These are phyloP conservation scores for Siniperca scherzeri DNA, from an alignment of 2,797 vertebrate species.

Conservation along the genomic window DNA sequence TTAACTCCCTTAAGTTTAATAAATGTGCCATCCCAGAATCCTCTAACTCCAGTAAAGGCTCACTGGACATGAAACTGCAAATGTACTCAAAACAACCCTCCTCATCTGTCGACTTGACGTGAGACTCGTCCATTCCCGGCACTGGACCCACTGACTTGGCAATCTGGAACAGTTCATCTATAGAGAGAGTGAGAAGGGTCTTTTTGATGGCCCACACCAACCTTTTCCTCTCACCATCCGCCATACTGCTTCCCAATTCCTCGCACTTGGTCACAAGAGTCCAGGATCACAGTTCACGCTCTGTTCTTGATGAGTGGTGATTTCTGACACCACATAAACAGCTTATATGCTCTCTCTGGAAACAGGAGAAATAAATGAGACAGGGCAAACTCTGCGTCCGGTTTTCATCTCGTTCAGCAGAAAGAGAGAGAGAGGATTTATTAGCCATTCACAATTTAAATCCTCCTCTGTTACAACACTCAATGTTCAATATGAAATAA, in stretches of 20 bases:
- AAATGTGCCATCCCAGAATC: slow-evolving; percentile 40
- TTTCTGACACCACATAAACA: no score
- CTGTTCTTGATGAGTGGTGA: no score
- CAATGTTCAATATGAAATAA: no score
- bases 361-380: no score
- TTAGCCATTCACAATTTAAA: no score
- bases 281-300: no score
- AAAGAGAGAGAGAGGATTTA: no score
- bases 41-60: slow-evolving; percentile 28
- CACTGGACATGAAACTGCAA: slow-evolving; percentile 34
- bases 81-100: slow-evolving; percentile 49
- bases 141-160: slow-evolving; percentile 16
- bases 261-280: background rate
- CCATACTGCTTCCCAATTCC: slow-evolving; percentile 15
- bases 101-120: slow-evolving; percentile 15
- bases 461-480: no score
- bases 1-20: slow-evolving; percentile 18
- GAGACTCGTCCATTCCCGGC: background rate
- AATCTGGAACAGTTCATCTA: slow-evolving; percentile 31
- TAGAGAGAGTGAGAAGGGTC: slow-evolving; percentile 26
- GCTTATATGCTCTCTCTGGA: no score
- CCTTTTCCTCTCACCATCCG: slow-evolving; percentile 30
- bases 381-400: no score
- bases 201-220: slow-evolving; percentile 52
- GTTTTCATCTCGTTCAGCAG: no score